These are phyloP conservation scores for Lamproptera curius DNA, from an alignment of 2,888 invertebrate species.

Conservation along the genomic window DNA sequence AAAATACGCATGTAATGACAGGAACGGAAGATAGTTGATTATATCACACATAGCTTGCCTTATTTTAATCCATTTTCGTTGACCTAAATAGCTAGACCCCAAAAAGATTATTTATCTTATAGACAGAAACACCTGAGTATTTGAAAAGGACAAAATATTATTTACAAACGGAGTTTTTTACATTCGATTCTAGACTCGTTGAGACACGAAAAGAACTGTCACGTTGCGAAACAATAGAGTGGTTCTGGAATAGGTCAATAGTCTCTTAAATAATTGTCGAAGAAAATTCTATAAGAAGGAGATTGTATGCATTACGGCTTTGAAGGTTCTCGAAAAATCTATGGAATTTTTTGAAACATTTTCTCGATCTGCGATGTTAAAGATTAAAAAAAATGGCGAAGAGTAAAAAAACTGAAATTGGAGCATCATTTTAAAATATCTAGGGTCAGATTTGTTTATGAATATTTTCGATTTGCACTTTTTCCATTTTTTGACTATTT, in stretches of 20 bases:
- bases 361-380: neutral
- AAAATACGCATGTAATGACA: too few relatives aligned
- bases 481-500: neutral
- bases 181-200: too few relatives aligned
- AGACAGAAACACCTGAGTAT: too few relatives aligned
- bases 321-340: slow-evolving; percentile 23
- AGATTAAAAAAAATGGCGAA: neutral
- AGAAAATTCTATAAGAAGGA: slow-evolving; percentile 30
- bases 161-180: too few relatives aligned
- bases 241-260: slow-evolving; percentile 55
- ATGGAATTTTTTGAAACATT: neutral
- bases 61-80: too few relatives aligned
- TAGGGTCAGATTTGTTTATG: too few relatives aligned
- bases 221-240: slow-evolving; percentile 40
- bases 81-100: too few relatives aligned
- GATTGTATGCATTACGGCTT: slow-evolving; percentile 4
- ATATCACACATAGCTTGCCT: too few relatives aligned
- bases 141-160: too few relatives aligned
- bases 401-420: neutral
- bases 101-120: too few relatives aligned
- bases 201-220: neutral
- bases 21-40: too few relatives aligned
- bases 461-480: neutral
- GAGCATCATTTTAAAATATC: neutral
- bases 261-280: slow-evolving; percentile 56